A percentile compares a stretch with the other conserved stretches of the same genome.
Evolutionary conservation across 64 coral and sea anemone genomes (phyloP).

Genomic region (Porites lutea): DNA sequence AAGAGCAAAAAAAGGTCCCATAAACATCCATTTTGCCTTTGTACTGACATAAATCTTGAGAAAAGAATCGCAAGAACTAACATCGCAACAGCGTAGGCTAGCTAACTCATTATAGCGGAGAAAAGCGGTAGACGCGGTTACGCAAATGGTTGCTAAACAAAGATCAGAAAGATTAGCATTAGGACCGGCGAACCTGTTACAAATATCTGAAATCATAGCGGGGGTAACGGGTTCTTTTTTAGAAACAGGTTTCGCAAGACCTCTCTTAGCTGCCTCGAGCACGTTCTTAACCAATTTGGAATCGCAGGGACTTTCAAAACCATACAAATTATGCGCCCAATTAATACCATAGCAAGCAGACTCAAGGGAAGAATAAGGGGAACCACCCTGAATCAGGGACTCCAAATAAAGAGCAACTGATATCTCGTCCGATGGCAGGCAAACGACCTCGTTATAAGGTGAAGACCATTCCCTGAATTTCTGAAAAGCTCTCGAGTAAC

Average conservation of each 20-base stretch:
- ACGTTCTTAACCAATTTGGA: background rate
- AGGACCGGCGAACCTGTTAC: too few relatives aligned
- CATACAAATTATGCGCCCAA: conserved; percentile 64
- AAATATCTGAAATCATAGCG: too few relatives aligned
- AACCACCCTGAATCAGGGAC: too few relatives aligned
- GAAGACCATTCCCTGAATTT: conserved; percentile 51
- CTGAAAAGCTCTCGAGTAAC: conserved; percentile 47
- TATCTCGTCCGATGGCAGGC: conserved; percentile 15
- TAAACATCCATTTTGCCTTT: too few relatives aligned
- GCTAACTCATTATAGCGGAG: background rate
- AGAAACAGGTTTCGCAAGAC: too few relatives aligned
- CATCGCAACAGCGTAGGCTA: conserved; percentile 1
- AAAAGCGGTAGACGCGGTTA: conserved; percentile 2
- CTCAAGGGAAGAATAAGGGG: conserved; percentile 45
- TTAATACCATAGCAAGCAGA: conserved; percentile 64
- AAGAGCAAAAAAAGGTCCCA: conserved; percentile 46
- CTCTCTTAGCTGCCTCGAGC: too few relatives aligned
- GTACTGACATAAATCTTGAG: conserved; percentile 63
- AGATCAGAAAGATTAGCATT: too few relatives aligned
- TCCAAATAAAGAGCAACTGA: background rate
- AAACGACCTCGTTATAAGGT: conserved; percentile 8
- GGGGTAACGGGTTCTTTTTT: too few relatives aligned
- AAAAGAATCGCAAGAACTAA: conserved; percentile 20
- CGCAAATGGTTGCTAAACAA: too few relatives aligned
- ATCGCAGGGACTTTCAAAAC: conserved; percentile 40